Base-by-base conservation (phyloP, 2,113 vertebrate species). In the Trichechus manatus region DNA sequence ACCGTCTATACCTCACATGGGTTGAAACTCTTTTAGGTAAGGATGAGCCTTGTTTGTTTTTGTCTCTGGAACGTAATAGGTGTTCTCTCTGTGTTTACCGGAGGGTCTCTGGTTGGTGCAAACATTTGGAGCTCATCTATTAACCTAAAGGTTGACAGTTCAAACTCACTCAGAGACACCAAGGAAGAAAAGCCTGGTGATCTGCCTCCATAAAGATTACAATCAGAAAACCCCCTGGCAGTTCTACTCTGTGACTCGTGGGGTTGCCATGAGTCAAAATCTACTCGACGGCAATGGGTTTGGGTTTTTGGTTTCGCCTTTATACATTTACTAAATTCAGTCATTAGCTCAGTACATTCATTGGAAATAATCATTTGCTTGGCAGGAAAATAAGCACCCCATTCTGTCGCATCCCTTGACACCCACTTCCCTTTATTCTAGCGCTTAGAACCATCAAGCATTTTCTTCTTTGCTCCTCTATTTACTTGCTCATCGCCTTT, bases 371-470 rank as follows among this genome's bases (percentile, higher is more conserved):
- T 36, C 42, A 20, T 70, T 78, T 25, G 13, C 56, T 87, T 50
- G 56, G 66, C 33, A 80, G 9, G 86, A 68, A 87, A 31, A 1
- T 9, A 36, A 64, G 11, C 25, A 0, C 27, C 33, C 9, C 0
- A 0, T 50, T 75, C 11, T n/a, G 22, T 36, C 15, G 17, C 68
- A 70, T 70, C 33, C 7, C 33, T 7, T 14, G 68, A n/a, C 33
- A 36, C 68, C 17, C 19, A 70, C 4, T 19, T 36, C 7, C 68
- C 15, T n/a, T 15, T 29, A 2, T 5, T n/a, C 36, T 19, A 7
- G 78, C 29, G 1, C 14, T 23, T 50, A 3, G 5, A 3, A 5
- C 25, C 5, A 14, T 1, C 1, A 1, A 11, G 19, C 1, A 7
- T 33, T 83, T 47, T 70, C 64, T 87, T 50, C 85, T 11, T 47